Evolutionary conservation across 2,113 vertebrate genomes (phyloP).

Genomic region (Erythrocebus patas): DNA sequence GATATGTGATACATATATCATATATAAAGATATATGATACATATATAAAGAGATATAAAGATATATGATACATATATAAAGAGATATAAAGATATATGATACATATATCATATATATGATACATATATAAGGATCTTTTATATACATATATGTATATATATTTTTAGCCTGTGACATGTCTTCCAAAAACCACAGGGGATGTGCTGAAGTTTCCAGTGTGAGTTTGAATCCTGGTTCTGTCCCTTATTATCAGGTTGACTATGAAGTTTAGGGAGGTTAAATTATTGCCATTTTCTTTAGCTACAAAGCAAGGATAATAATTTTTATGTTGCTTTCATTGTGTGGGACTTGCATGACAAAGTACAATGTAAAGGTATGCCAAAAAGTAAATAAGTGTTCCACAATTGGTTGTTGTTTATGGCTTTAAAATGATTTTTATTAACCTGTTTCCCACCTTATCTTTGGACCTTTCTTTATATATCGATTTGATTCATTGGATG

Average conservation of each 20-base stretch:
- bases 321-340: neutral
- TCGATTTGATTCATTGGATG: neutral
- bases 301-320: neutral
- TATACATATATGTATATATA: neutral
- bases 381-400: neutral
- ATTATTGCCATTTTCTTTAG: neutral
- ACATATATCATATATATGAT: too few relatives aligned
- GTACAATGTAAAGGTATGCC: neutral
- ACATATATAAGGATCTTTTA: neutral
- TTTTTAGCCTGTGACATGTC: neutral
- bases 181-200: neutral
- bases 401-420: neutral
- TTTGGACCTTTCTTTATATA: neutral
- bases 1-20: too few relatives aligned
- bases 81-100: too few relatives aligned
- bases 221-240: neutral
- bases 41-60: too few relatives aligned
- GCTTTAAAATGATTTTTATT: conserved; percentile 41
- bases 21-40: too few relatives aligned
- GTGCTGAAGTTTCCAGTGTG: neutral
- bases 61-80: too few relatives aligned
- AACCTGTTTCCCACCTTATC: neutral
- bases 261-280: neutral
- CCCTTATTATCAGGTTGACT: neutral
- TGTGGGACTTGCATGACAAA: neutral